Evolutionary conservation across 1,140 invertebrate genomes (phyloP).

Genomic region (Apocrypta bakeri): DNA sequence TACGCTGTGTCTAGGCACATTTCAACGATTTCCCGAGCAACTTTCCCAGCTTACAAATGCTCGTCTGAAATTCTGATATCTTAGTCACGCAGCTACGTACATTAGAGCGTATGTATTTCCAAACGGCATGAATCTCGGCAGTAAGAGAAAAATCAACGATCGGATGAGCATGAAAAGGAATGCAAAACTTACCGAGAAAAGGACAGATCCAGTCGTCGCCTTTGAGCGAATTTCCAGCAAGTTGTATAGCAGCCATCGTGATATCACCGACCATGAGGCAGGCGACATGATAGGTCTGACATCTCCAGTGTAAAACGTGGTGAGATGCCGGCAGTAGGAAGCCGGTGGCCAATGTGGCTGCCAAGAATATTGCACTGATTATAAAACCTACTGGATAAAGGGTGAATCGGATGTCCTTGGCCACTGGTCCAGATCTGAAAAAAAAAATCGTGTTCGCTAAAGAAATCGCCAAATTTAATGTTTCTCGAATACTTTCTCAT

Average conservation of each 20-base stretch:
- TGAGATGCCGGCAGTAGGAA: conserved; percentile 85
- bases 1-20: not conserved
- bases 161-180: not conserved
- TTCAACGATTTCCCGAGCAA: conserved; percentile 6
- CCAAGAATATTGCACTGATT: conserved; percentile 84
- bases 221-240: conserved; percentile 76
- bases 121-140: not conserved
- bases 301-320: conserved; percentile 89
- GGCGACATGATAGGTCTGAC: conserved; percentile 87
- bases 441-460: conserved; percentile 47
- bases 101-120: not conserved
- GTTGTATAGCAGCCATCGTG: conserved; percentile 83
- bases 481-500: no score
- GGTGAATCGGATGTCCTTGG: conserved; percentile 77
- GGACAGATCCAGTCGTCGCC: conserved; percentile 74
- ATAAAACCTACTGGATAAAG: conserved; percentile 85
- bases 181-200: conserved; percentile 79
- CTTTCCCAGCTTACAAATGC: not conserved
- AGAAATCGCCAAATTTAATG: not conserved
- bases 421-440: conserved; percentile 61
- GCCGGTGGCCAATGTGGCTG: conserved; percentile 83
- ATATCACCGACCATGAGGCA: conserved; percentile 86
- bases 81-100: not conserved
- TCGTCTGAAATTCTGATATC: not conserved
- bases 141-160: not conserved